Evolutionary conservation across 1,140 invertebrate genomes (phyloP).

Genomic region (Lepidurus couesii): DNA sequence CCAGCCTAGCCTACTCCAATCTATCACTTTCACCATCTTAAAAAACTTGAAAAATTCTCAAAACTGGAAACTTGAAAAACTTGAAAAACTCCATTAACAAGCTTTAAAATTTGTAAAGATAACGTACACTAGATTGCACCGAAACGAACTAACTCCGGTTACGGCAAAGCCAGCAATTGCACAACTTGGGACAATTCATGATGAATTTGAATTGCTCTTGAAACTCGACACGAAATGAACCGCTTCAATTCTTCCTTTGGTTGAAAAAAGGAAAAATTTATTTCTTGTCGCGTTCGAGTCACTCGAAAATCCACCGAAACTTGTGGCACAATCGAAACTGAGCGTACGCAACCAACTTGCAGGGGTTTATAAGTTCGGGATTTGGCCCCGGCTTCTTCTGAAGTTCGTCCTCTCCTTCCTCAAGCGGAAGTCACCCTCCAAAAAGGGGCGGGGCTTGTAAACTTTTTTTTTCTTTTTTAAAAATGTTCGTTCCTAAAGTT

Average conservation of each 20-base stretch:
- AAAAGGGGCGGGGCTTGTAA: background rate
- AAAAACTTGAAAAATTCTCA: background rate
- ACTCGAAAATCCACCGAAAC: background rate
- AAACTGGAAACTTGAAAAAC: constrained; percentile 16
- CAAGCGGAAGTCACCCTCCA: constrained; percentile 12
- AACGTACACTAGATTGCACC: background rate
- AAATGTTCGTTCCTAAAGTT: background rate
- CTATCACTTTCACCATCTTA: background rate
- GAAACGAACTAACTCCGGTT: constrained; percentile 30
- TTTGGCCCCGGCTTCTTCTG: background rate
- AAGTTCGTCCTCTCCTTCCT: background rate
- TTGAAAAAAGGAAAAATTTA: background rate
- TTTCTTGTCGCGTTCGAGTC: background rate
- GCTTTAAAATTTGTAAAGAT: background rate
- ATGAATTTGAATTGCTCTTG: background rate
- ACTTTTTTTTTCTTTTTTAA: background rate
- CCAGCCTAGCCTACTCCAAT: background rate
- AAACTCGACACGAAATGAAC: background rate
- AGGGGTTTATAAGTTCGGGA: constrained; percentile 2
- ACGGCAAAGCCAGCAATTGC: constrained; percentile 35
- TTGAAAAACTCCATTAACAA: background rate
- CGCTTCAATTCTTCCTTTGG: background rate
- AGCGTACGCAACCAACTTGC: background rate
- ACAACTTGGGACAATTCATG: constrained; percentile 35
- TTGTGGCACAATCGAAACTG: background rate